These are phyloP conservation scores for Pteruthius melanotis DNA, from an alignment of 2,113 vertebrate genomes.

Conservation along the genomic window DNA sequence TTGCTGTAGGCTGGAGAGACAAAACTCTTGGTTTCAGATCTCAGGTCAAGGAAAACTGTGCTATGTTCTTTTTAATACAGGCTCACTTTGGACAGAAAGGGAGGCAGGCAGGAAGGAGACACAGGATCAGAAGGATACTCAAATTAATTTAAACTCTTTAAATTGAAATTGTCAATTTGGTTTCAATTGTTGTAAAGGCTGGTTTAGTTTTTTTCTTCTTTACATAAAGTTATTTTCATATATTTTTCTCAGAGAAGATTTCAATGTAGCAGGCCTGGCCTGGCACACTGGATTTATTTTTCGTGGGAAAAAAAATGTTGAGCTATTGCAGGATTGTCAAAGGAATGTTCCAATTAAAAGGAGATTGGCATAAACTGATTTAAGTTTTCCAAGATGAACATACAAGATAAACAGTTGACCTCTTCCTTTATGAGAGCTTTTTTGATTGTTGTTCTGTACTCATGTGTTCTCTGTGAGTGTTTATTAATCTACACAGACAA, in stretches of 20 bases:
- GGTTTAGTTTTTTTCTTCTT: not conserved
- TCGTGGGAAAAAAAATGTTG: not conserved
- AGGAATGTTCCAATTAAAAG: not conserved
- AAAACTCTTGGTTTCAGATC: not conserved
- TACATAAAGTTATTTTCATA: not conserved
- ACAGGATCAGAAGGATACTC: not conserved
- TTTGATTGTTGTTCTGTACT: not conserved
- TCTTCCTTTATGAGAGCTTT: not conserved
- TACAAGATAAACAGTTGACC: not conserved
- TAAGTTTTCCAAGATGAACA: not conserved
- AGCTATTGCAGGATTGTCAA: not conserved
- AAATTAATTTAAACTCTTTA: not conserved
- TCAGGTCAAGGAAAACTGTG: not conserved
- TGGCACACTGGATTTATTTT: not conserved
- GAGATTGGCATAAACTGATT: not conserved
- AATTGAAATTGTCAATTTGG: not conserved
- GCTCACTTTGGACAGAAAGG: not conserved
- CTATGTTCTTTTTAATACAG: not conserved
- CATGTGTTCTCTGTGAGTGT: not conserved
- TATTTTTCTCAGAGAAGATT: not conserved
- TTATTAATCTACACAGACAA: not conserved
- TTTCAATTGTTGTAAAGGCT: not conserved
- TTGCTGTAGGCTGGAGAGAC: not conserved
- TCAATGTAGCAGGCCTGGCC: not conserved
- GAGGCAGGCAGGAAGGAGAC: not conserved